Conservation (phyloP, 2,888 invertebrate genomes). For the Limnephilus auricula region DNA sequence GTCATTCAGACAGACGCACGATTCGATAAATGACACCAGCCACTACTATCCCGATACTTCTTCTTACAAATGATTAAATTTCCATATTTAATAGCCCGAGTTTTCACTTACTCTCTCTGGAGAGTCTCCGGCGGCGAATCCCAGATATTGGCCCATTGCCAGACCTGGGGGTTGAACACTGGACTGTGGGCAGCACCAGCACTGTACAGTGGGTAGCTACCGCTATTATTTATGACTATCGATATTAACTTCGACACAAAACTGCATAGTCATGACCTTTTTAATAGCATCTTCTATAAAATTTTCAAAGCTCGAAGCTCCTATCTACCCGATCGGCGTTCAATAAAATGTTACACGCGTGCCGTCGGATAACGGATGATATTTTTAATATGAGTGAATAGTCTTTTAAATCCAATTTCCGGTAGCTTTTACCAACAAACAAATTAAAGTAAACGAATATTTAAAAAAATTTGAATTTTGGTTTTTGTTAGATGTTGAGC, state of each 20-base stretch:
- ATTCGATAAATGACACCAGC: background rate
- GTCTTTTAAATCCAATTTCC: background rate
- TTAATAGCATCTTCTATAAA: background rate
- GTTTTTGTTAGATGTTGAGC: background rate
- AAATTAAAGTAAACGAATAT: background rate
- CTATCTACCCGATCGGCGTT: background rate
- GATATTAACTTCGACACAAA: background rate
- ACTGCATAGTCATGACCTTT: slow-evolving; percentile 16
- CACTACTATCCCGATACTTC: background rate
- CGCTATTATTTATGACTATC: slow-evolving; percentile 41
- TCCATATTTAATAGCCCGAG: slow-evolving; percentile 16
- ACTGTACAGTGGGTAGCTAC: slow-evolving; percentile 17
- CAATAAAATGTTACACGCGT: background rate
- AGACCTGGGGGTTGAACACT: slow-evolving; percentile 41
- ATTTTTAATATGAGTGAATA: background rate
- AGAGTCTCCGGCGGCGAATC: slow-evolving; percentile 17
- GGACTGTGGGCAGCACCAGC: slow-evolving; percentile 21
- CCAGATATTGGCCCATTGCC: slow-evolving; percentile 46
- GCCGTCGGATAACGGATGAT: background rate
- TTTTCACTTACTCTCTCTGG: slow-evolving; percentile 47
- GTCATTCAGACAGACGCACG: background rate
- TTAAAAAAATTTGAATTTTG: background rate
- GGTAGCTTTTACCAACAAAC: background rate
- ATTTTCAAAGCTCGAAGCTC: background rate
- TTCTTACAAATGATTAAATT: slow-evolving; percentile 9